A percentile compares a stretch with the other conserved stretches of the same genome.
These are phyloP conservation scores for Leiothrix lutea DNA, from an alignment of 2,113 vertebrate genomes.

Conservation along the genomic window DNA sequence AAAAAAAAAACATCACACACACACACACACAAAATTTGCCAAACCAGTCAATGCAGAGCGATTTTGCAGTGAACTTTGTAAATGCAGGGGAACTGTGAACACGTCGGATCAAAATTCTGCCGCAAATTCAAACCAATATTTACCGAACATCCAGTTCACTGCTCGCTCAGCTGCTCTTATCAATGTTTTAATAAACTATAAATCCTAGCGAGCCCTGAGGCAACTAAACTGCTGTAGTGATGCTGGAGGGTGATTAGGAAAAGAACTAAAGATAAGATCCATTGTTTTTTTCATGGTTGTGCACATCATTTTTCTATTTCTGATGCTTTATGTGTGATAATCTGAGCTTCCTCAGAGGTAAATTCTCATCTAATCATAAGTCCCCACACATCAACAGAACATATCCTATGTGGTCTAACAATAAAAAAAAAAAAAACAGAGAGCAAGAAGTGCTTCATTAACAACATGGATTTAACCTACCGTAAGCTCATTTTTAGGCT, in stretches of 20 bases:
- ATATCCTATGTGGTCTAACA: slow-evolving; percentile 68
- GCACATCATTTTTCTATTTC: slow-evolving; percentile 65
- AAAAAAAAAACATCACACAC: background rate
- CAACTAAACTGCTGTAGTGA: slow-evolving; percentile 60
- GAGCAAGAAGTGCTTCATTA: slow-evolving; percentile 65
- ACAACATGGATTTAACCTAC: slow-evolving; percentile 56
- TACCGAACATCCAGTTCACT: slow-evolving; percentile 25
- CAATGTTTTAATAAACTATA: slow-evolving; percentile 61
- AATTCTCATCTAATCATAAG: slow-evolving; percentile 71
- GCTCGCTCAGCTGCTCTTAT: slow-evolving; percentile 63
- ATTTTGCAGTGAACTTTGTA: slow-evolving; percentile 23
- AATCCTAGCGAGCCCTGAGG: slow-evolving; percentile 59
- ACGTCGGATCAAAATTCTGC: slow-evolving; percentile 35
- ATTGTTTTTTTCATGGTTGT: slow-evolving; percentile 68
- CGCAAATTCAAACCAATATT: slow-evolving; percentile 51
- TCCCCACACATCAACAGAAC: slow-evolving; percentile 70
- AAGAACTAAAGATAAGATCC: slow-evolving; percentile 63
- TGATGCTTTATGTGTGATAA: slow-evolving; percentile 68
- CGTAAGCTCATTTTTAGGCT: slow-evolving; percentile 53
- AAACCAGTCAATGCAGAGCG: background rate
- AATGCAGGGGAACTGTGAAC: background rate
- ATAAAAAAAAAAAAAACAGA: slow-evolving; percentile 20
- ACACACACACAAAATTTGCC: background rate
- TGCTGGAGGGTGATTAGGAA: slow-evolving; percentile 63
- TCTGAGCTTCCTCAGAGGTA: slow-evolving; percentile 70